Evolutionary conservation across 2,113 vertebrate species (phyloP), one percentile per base, ranked within the genome.

Genomic region (Phyllostomus hastatus): DNA sequence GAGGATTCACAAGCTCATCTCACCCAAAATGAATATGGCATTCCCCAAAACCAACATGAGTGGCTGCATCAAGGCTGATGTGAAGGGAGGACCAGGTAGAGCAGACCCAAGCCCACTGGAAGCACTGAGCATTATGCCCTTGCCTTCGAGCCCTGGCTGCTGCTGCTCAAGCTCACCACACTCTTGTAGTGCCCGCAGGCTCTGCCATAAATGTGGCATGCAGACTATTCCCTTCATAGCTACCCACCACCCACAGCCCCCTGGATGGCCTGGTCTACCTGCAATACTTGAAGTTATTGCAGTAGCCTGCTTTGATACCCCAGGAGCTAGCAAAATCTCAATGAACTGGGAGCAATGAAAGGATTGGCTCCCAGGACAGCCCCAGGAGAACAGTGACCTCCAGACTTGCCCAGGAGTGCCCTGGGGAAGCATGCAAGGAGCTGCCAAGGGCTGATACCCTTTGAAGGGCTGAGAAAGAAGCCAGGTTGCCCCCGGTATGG

Each of bases 251-350:
- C 99, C 80, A 82, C 96, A 5, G 98, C 33, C 98, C 99, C 80
- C 96, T 99, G 83, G 99, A 99, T 1, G 99, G 99, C 15, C 92
- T 99, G 73, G 99, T 99, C 93, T 99, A 98, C 95, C 97, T 99
- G 75, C 98, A 98, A 96, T 99, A 99, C 93, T 91, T 99, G 84
- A 98, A 99, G 26, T 99, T 99, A 90, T 98, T 99, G 94, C 99
- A 96, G 78, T 96, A 98, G 1, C 99, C 99, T 0, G 98, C 98
- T 12, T 98, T 99, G 69, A 99, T 98, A 31, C 97, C 97, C 43
- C 98, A 98, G 0, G 99, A 99, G 52, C 92, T 99, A 33, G 98
- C 99, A 2, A 98, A 97, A n/a, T 99, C 98, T 4, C 98, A 87
- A 85, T 98, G 98, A 57, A 91, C 98, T 0, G 99, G 99, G 93